Conservation (phyloP, 2,888 invertebrate species). For the Nemapogon koenigi region DNA sequence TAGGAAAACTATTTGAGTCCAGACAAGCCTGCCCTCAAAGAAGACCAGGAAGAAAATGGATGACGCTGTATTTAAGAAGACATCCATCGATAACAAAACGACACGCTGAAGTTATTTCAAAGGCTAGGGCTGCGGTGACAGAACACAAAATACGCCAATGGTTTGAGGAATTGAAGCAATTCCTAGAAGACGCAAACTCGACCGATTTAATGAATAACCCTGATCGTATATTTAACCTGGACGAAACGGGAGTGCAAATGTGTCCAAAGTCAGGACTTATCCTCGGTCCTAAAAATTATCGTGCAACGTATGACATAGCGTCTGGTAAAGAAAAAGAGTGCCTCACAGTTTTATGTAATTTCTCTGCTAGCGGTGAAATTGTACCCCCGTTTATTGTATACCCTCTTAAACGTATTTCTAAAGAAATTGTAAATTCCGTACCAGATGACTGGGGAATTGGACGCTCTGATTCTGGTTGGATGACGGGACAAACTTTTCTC, state of each 20-base stretch:
- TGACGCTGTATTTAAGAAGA: conserved; percentile 11
- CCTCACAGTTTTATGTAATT: conserved; percentile 18
- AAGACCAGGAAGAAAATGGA: conserved; percentile 15
- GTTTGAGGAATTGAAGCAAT: conserved; percentile 13
- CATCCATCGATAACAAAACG: conserved; percentile 13
- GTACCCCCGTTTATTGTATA: conserved; percentile 16
- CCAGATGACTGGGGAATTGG: too few relatives aligned
- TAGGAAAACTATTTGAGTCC: conserved; percentile 7
- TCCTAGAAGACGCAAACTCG: not conserved
- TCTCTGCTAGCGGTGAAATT: conserved; percentile 15
- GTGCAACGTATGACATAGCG: conserved; percentile 18
- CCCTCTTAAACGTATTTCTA: conserved; percentile 10
- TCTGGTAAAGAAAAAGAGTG: conserved; percentile 4
- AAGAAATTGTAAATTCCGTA: conserved; percentile 11
- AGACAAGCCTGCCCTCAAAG: conserved; percentile 9
- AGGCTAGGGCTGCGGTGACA: conserved; percentile 14
- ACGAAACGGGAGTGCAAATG: not conserved
- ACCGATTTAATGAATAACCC: not conserved
- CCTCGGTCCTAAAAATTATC: conserved; percentile 22
- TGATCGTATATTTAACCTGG: too few relatives aligned
- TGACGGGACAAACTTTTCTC: conserved; percentile 13
- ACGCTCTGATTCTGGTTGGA: conserved; percentile 15
- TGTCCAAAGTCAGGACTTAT: conserved; percentile 22
- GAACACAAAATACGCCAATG: conserved; percentile 13
- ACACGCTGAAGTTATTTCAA: conserved; percentile 14